Evolutionary conservation across 2,113 vertebrate genomes (phyloP).

Genomic region (human (Homo sapiens)): DNA sequence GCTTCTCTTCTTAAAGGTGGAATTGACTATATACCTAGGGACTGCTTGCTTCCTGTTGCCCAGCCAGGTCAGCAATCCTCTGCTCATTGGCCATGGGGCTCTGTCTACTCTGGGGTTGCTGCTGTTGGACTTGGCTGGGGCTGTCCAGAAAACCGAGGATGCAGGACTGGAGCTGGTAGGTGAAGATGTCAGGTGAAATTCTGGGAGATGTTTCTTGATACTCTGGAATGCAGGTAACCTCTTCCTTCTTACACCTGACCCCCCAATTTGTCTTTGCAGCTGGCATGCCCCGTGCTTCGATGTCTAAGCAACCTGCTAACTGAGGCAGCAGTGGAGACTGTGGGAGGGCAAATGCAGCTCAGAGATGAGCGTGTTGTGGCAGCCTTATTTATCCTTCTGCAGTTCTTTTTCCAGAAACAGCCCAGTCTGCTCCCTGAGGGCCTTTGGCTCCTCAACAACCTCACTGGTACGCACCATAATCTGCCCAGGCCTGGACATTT

Average conservation of each 20-base stretch:
- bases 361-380: slow-evolving; percentile 84
- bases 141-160: slow-evolving; percentile 79
- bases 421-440: slow-evolving; percentile 89
- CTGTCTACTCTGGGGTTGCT: slow-evolving; percentile 85
- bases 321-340: slow-evolving; percentile 69
- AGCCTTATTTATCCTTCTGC: slow-evolving; percentile 89
- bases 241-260: slow-evolving; percentile 77
- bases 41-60: slow-evolving; percentile 47
- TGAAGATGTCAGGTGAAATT: not conserved
- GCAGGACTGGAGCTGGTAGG: slow-evolving; percentile 92
- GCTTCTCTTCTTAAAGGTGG: not conserved
- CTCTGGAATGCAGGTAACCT: not conserved
- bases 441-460: slow-evolving; percentile 96
- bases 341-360: slow-evolving; percentile 59
- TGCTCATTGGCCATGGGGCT: slow-evolving; percentile 84
- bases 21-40: not conserved
- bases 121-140: slow-evolving; percentile 87
- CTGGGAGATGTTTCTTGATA: not conserved
- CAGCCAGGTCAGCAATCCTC: slow-evolving; percentile 82
- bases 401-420: slow-evolving; percentile 85
- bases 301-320: slow-evolving; percentile 92
- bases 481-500: not conserved
- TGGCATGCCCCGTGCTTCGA: slow-evolving; percentile 92
- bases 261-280: slow-evolving; percentile 78
- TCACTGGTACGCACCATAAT: slow-evolving; percentile 88